Base-by-base conservation (phyloP, 2,797 vertebrate species). In the Synanceia verrucosa region DNA sequence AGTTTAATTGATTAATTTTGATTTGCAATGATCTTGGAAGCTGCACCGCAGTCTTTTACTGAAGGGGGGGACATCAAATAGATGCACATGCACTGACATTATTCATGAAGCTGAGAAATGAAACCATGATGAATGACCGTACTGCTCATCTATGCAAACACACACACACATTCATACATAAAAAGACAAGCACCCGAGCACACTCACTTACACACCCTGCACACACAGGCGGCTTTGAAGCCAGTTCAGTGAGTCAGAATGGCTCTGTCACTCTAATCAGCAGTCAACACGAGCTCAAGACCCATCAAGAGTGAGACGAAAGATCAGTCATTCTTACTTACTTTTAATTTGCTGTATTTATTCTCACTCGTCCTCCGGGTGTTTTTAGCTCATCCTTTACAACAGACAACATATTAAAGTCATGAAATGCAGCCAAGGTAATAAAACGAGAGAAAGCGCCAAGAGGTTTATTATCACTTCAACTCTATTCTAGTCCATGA, bases 101-200 rank as follows among this genome's bases (percentile, higher is more conserved):
- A 93, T 92, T 94, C 88, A 93, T 90, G 79, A 84, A 77, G 87
- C 80, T 67, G 70, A 81, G 82, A 90, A 92, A 90, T 85, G 80
- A 88, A 91, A 88, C 82, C 76, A 53, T 91, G 89, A 93, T 90
- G 87, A 94, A 93, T 91, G 88, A 72, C 85, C 86, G 84, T 86
- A 84, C 81, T 73, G 75, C 79, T 90, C 79, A 79, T 83, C 76
- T 83, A 83, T 87, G 84, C 82, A 86, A 71, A 79, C 80, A 82
- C 65, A 79, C 78, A 78, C 55, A 33, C 68, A 73, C 79, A 76
- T 66, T 74, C 70, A 72, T 70, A 79, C 73, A 85, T 72, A 79
- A 76, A 86, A 60, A 74, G 62, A 78, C 34, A 82, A 70, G 61
- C 10, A 28, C 41, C 51, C 47, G 65, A 2, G 23, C 63, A 74